Percentiles rank a stretch among this genome's conserved stretches.
Conservation (phyloP, 1,140 invertebrate genomes). For the Diorhabda carinulata region DNA sequence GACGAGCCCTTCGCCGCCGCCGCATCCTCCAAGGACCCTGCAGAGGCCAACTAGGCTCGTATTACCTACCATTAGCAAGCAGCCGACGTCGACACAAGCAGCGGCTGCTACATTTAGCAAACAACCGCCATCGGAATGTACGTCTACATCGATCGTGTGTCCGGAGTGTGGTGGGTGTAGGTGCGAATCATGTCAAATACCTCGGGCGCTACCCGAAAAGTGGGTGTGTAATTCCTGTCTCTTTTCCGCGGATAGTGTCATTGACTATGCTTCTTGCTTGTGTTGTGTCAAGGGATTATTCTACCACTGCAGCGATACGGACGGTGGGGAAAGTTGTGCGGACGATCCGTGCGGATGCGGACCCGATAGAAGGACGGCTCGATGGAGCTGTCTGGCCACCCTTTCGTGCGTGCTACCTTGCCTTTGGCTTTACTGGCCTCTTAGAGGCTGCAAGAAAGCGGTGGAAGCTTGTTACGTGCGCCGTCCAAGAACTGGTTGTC, state of each 20-base stretch:
- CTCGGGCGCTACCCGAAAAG: slow-evolving; percentile 73
- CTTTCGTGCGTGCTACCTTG: slow-evolving; percentile 80
- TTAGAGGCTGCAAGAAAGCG: slow-evolving; percentile 71
- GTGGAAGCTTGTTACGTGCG: slow-evolving; percentile 79
- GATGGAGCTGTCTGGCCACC: slow-evolving; percentile 81
- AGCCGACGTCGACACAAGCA: slow-evolving; percentile 55
- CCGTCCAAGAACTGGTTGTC: slow-evolving; percentile 60
- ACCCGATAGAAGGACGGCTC: slow-evolving; percentile 61
- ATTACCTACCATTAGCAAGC: slow-evolving; percentile 39
- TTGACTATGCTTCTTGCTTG: slow-evolving; percentile 86
- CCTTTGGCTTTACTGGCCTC: slow-evolving; percentile 87
- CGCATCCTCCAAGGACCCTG: slow-evolving; percentile 30
- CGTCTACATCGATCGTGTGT: slow-evolving; percentile 40
- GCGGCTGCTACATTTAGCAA: slow-evolving; percentile 54
- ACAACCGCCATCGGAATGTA: slow-evolving; percentile 44
- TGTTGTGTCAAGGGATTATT: slow-evolving; percentile 90
- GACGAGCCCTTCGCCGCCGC: slow-evolving; percentile 40
- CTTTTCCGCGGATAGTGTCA: slow-evolving; percentile 77
- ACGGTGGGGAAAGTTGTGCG: slow-evolving; percentile 64
- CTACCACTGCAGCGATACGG: slow-evolving; percentile 83
- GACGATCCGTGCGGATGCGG: slow-evolving; percentile 85
- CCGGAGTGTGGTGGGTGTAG: slow-evolving; percentile 75
- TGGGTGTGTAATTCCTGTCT: slow-evolving; percentile 87
- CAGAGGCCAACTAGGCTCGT: slow-evolving; percentile 38
- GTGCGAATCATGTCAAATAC: slow-evolving; percentile 81